These are phyloP conservation scores for Drosophila dunni DNA, from an alignment of 1,140 invertebrate genomes.

Conservation along the genomic window DNA sequence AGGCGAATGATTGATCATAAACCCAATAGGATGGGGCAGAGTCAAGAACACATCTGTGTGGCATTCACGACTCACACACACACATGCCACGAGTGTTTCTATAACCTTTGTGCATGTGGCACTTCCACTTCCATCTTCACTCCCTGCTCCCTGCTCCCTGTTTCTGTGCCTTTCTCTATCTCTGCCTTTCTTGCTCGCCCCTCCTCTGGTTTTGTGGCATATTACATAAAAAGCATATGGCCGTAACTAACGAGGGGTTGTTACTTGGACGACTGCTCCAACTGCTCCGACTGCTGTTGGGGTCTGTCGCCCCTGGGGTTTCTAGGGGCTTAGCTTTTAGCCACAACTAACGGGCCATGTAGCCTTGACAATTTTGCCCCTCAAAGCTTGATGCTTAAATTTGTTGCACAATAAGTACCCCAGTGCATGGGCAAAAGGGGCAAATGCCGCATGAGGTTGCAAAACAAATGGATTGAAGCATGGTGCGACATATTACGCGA, in stretches of 20 bases:
- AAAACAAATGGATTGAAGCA: constrained; percentile 29
- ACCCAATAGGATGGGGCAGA: constrained; percentile 43
- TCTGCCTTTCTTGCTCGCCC: neutral
- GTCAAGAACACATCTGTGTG: constrained; percentile 50
- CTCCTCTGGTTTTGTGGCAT: constrained; percentile 40
- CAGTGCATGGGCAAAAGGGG: constrained; percentile 1
- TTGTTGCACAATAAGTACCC: constrained; percentile 34
- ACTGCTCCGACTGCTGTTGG: constrained; percentile 13
- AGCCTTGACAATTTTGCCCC: constrained; percentile 72
- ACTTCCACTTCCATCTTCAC: neutral
- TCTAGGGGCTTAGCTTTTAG: constrained; percentile 48
- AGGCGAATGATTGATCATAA: constrained; percentile 79
- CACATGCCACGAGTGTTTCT: constrained; percentile 3
- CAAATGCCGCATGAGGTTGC: constrained; percentile 6
- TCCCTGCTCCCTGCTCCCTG: neutral
- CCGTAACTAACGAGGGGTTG: constrained; percentile 80
- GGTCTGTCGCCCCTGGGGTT: constrained; percentile 20
- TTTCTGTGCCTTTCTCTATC: neutral
- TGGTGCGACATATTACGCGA: constrained; percentile 32
- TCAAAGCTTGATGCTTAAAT: constrained; percentile 56
- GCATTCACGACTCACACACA: constrained; percentile 1
- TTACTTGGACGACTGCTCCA: constrained; percentile 59
- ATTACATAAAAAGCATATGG: constrained; percentile 81
- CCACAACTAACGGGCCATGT: constrained; percentile 42
- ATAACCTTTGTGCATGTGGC: constrained; percentile 15